Evolutionary conservation across 2,888 invertebrate genomes (phyloP), one percentile per base, ranked within the genome.

Genomic region (Drosophila neonasuta): DNA sequence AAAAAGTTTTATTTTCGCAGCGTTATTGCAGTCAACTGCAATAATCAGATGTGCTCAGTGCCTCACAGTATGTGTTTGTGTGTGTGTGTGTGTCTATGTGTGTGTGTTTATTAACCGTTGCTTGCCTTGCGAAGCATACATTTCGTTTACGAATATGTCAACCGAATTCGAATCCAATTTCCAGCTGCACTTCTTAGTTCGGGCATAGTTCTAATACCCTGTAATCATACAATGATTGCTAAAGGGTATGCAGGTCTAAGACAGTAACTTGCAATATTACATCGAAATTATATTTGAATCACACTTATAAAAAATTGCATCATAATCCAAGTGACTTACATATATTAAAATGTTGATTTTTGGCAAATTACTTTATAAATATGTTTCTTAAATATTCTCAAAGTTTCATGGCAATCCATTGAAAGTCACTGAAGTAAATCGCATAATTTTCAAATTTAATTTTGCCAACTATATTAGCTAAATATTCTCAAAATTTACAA

Each of bases 1-100:
- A 24, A 29, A 42, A 59, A 77, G 17, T 56, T 71, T 41, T 46
- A 44, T 58, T 56, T 56, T 11, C 7, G n/a, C 49, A 29, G 49
- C 17, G 11, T 36, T 64, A 30, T 50, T 59, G 61, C 79, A 77
- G 59, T 49, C 69, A 70, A 63, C 77, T 76, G 66, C 48, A 66
- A 78, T 81, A 79, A 76, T 61, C 39, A 52, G 60, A 46, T 46
- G 3, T 49, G 5, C 51, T 32, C n/a, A 36, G 20, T 20, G 20
- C 20, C 20, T 20, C 20, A 20, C 10, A 11, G 11, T 58, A 10
- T 46, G 20, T 54, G 5, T 52, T 10, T 36, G 24, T 55, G 15
- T 65, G 32, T 24, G 11, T 39, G n/a, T 65, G 32, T 24, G 11
- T 39, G 41, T 32, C 8, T 32, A 10, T 11, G 9, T 51, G 36